Evolutionary conservation across 2,888 invertebrate genomes (phyloP), one percentile per base, ranked within the genome.

Genomic region (Nomada fabriciana): DNA sequence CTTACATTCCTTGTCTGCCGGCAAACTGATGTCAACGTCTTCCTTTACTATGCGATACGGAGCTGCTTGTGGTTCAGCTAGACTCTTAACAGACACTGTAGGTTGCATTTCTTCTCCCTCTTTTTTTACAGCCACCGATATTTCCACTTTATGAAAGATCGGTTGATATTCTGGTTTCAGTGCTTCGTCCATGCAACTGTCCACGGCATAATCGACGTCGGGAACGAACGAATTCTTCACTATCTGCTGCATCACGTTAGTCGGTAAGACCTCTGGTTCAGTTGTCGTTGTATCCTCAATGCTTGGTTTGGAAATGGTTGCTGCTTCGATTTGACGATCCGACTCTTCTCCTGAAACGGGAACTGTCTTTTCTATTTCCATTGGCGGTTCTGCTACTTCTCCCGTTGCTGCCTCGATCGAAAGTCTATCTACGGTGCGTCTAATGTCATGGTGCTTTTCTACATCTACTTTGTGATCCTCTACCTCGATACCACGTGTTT

Each of bases 391-490:
- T 10, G 69, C 15, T 52, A 59, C 20, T 50, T 55, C 64, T 25
- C 23, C 47, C 50, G 60, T 20, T 9, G 20, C 63, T 47, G 93
- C 47, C 29, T 93, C 36, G 63, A 89, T 81, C 69, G 76, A 73
- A 71, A 76, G 83, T 80, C 82, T 73, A 82, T 92, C 92, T 93
- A 94, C 89, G 86, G 93, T 93, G 92, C 91, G 79, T 87, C 85
- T 92, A 90, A 83, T 91, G 80, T 89, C 92, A 87, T 89, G 80
- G 93, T 93, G 93, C 92, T 90, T 84, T 89, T 89, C 92, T 93
- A 94, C 86, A 86, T 92, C 94, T 94, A 94, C 92, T 89, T 93
- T 94, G 93, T 92, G 90, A 86, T 87, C 86, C 85, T 91, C 92
- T 93, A 94, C 82, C 81, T 91, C 86, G 86, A 90, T 89, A 90